Evolutionary conservation across 2,113 vertebrate genomes (phyloP).

Genomic region (Rana temporaria): DNA sequence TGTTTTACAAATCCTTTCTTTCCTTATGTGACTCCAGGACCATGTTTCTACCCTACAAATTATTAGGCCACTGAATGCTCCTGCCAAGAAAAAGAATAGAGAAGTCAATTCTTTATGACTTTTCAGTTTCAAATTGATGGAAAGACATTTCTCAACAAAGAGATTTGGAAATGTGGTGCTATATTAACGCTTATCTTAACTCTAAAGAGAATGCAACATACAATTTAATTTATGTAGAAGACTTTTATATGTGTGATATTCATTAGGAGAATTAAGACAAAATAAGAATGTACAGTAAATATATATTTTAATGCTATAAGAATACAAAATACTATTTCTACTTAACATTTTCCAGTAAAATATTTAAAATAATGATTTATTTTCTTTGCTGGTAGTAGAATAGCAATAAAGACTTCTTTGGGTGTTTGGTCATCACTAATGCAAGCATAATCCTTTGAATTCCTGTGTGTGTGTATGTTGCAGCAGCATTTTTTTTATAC

Average conservation of each 20-base stretch:
- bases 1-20: slow-evolving; percentile 45
- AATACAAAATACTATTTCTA: too few relatives aligned
- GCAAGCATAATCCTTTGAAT: too few relatives aligned
- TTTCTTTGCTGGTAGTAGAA: neutral
- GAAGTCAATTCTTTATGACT: slow-evolving; percentile 2
- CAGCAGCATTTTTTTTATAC: too few relatives aligned
- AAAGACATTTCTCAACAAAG: slow-evolving; percentile 45
- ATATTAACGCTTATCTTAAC: neutral
- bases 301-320: too few relatives aligned
- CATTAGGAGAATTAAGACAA: neutral
- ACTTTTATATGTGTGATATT: neutral
- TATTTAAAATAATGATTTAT: neutral
- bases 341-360: too few relatives aligned
- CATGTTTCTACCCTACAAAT: slow-evolving; percentile 42
- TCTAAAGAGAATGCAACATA: neutral
- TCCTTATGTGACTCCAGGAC: slow-evolving; percentile 21
- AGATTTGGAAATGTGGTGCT: neutral
- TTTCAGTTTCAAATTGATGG: slow-evolving; percentile 22
- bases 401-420: neutral
- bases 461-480: too few relatives aligned
- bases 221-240: neutral
- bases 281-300: neutral
- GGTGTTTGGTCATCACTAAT: too few relatives aligned
- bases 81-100: slow-evolving; percentile 41
- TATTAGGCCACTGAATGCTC: slow-evolving; percentile 44